Conservation (phyloP, 2,113 vertebrate species). For the Falcunculus frontatus region DNA sequence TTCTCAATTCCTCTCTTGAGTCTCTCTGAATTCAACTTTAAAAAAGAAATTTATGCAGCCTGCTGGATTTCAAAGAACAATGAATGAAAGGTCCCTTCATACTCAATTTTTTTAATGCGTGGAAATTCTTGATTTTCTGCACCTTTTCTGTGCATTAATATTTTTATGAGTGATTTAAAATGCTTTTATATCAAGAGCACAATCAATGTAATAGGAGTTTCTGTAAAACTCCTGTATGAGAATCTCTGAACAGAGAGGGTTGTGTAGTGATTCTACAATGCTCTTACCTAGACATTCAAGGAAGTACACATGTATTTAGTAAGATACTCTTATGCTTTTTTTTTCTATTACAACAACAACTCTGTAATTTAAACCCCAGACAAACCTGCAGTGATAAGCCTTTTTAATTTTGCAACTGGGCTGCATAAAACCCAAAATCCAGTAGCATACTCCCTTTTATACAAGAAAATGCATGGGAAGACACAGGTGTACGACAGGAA, state of each 20-base stretch:
- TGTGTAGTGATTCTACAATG: not conserved
- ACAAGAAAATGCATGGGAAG: not conserved
- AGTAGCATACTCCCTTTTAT: not conserved
- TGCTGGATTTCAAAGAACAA: not conserved
- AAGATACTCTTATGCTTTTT: rapidly evolving
- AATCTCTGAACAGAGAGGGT: not conserved
- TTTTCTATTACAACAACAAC: not conserved
- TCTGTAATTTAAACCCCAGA: not conserved
- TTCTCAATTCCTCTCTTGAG: not conserved
- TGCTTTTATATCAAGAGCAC: not conserved
- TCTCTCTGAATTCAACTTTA: not conserved
- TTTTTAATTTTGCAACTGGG: not conserved
- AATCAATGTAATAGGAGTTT: not conserved
- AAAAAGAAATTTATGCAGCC: not conserved
- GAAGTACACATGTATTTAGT: not conserved
- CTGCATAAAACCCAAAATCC: not conserved
- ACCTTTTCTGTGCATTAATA: not conserved
- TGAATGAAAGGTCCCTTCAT: not conserved
- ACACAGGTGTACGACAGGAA: not conserved
- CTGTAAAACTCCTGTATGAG: not conserved
- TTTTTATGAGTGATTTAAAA: not conserved
- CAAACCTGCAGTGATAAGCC: not conserved
- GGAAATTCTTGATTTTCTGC: not conserved
- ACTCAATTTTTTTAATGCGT: not conserved
- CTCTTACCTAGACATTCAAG: not conserved